A percentile compares a stretch with the other conserved stretches of the same genome.
Evolutionary conservation across 2,888 invertebrate species (phyloP).

Genomic region (Neoitamus cyanurus): DNA sequence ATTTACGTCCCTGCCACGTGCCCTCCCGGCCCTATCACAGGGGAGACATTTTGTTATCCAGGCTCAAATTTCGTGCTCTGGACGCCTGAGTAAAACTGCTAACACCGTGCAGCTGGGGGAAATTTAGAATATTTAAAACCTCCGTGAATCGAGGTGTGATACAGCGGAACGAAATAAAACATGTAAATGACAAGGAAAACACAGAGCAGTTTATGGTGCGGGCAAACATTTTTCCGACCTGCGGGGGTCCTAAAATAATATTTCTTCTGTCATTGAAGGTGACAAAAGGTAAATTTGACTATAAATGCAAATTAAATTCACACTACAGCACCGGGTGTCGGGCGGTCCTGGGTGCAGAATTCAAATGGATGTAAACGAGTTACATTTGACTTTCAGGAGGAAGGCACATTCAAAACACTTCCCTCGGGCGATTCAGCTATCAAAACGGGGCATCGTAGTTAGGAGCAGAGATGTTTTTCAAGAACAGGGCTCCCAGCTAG

Average conservation of each 20-base stretch:
- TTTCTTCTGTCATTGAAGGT: constrained; percentile 25
- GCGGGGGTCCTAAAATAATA: background rate
- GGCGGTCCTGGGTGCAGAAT: constrained; percentile 2
- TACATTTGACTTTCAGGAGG: constrained; percentile 31
- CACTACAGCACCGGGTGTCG: background rate
- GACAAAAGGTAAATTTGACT: constrained; percentile 22
- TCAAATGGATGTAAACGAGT: constrained; percentile 34
- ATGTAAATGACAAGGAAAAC: background rate
- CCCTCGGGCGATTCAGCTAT: background rate
- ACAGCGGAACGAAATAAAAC: background rate
- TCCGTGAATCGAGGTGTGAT: background rate
- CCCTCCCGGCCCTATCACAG: background rate
- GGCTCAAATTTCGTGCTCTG: background rate
- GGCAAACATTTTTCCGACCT: background rate
- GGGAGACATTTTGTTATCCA: background rate
- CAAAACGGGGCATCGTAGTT: constrained; percentile 17
- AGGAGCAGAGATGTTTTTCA: constrained; percentile 15
- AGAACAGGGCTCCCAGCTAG: background rate
- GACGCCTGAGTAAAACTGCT: background rate
- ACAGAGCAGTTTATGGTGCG: background rate
- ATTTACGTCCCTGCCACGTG: background rate
- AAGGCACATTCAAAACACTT: constrained; percentile 28
- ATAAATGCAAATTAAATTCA: constrained; percentile 38
- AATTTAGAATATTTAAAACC: background rate
- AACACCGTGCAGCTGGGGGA: background rate